Evolutionary conservation across 2,888 invertebrate genomes (phyloP), one percentile per base, ranked within the genome.

Genomic region (Aphrophora alni): DNA sequence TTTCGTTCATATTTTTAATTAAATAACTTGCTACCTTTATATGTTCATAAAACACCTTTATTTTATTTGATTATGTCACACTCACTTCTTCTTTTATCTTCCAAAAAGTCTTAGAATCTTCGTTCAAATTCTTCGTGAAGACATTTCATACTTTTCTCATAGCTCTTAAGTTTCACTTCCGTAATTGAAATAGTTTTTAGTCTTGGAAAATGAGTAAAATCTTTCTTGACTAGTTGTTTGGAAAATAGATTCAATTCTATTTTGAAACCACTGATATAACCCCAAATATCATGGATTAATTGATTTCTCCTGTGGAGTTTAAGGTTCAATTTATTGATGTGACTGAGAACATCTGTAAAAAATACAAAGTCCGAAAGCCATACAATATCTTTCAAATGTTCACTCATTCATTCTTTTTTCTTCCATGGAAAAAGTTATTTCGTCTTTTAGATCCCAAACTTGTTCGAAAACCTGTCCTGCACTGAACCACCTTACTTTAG

Each of bases 401-500:
- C 70, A 78, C 72, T 73, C 73, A 21, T 73, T 38, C 73, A 78
- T 78, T 78, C 27, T 75, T 75, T 80, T 80, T 75, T 44, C 75
- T 75, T 80, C 75, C 80, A 80, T 59, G 28, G 44, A 80, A 17
- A 33, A 51, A 27, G 27, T 75, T 81, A 70, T 75, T 79, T 82
- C 38, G 17, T 51, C 38, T 78, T 33, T 75, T 76, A 75, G 77
- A 26, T 77, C 80, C 71, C 71, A 78, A 70, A 78, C 68, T 80
- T 70, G 74, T n/a, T 82, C 75, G 51, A 83, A 82, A 80, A 83
- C 82, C 59, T 77, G 75, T 72, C 80, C 80, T 24, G 78, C 75
- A 77, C 82, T 82, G 71, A 83, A 72, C 83, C 83, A 83, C 75
- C 82, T 77, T 38, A 83, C 82, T 76, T 82, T 78, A 77, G 77